These are phyloP conservation scores for Lasioglossum albipes DNA, from an alignment of 1,140 invertebrate genomes.

Conservation along the genomic window DNA sequence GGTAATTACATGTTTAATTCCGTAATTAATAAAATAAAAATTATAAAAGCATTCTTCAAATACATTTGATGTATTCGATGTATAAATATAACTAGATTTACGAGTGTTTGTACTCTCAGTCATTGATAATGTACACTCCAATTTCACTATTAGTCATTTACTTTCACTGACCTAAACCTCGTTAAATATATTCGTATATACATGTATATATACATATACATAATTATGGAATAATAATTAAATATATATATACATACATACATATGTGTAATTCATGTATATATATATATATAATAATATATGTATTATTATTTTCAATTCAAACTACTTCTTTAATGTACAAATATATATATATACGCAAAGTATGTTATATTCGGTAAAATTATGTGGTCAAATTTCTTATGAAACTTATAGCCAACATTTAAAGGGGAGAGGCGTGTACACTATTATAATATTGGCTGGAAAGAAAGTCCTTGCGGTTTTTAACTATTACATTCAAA, in stretches of 20 bases:
- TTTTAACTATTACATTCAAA: too few relatives aligned
- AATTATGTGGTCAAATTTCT: conserved; percentile 36
- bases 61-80: conserved; percentile 71
- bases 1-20: conserved; percentile 54
- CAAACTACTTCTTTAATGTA: conserved; percentile 51
- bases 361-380: conserved; percentile 45
- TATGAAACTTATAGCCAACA: conserved; percentile 35
- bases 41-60: conserved; percentile 72
- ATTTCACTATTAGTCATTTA: conserved; percentile 54
- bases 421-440: conserved; percentile 11
- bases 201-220: background rate
- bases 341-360: conserved; percentile 60
- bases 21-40: conserved; percentile 63
- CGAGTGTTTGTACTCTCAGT: conserved; percentile 77
- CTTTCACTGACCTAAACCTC: conserved; percentile 56
- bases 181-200: conserved; percentile 51
- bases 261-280: conserved; percentile 8
- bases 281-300: conserved; percentile 34
- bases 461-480: too few relatives aligned
- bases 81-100: conserved; percentile 76
- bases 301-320: conserved; percentile 42
- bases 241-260: conserved; percentile 34
- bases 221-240: background rate
- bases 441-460: conserved; percentile 21
- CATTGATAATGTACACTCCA: conserved; percentile 73